Evolutionary conservation across 2,888 invertebrate genomes (phyloP), one percentile per base, ranked within the genome.

Genomic region (Drosophila ustulata): DNA sequence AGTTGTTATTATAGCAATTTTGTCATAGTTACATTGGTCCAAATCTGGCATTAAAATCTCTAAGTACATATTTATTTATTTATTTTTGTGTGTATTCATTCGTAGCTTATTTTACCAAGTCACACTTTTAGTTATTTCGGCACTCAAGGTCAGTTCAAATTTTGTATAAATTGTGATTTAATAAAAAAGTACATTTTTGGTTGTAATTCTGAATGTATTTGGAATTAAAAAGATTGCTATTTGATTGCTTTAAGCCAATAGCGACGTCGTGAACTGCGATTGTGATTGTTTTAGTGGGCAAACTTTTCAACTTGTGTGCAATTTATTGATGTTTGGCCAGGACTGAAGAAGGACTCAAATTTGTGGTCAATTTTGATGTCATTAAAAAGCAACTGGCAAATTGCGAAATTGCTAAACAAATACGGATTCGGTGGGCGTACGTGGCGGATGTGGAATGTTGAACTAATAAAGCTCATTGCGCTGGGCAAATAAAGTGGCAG

Each of bases 311-410:
- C 11, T 37, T 11, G n/a, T 37, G 5, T 4, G 37, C 37, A 37
- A 37, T 37, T 37, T n/a, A 37, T n/a, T 37, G n/a, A n/a, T 5
- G 30, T 32, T 23, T 18, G 41, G 32, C 13, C 28, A 53, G 39
- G 63, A 61, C 56, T 62, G 41, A 34, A 61, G 76, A 18, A 53
- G 39, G 63, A 61, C 56, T 62, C 37, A 34, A 61, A 80, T 63
- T 67, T 67, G 69, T 37, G 66, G 66, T 64, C 57, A 58, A 66
- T 58, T 64, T 62, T 25, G 64, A 50, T 63, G 71, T 52, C 53
- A 83, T 75, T 75, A 66, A 58, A 68, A 84, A 66, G 57, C 45
- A 74, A 82, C 57, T 53, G 43, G 51, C 34, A 58, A 63, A 63
- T 59, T 61, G 55, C 11, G 58, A 75, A 76, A 75, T 70, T 75